Evolutionary conservation across 1,140 invertebrate genomes (phyloP).

Genomic region (Limonius californicus): DNA sequence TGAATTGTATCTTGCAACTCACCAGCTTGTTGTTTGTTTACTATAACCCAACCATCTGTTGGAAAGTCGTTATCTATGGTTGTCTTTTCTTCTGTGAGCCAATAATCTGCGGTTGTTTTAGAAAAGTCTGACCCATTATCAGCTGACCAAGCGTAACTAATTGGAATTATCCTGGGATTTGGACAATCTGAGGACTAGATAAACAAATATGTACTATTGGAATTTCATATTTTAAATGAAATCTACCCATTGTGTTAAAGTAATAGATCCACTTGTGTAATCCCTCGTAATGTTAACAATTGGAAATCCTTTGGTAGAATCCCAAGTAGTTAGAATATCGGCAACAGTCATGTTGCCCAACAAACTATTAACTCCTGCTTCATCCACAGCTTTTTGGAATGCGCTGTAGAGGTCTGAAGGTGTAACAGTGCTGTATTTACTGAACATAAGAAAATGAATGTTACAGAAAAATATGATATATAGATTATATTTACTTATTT

Average conservation of each 20-base stretch:
- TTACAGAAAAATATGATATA: too few relatives aligned
- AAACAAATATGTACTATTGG: too few relatives aligned
- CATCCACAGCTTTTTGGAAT: background rate
- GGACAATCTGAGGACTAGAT: too few relatives aligned
- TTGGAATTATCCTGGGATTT: background rate
- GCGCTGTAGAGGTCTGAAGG: background rate
- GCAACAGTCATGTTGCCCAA: background rate
- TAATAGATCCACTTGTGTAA: conserved; percentile 10
- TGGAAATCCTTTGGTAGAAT: conserved; percentile 7
- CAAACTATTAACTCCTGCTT: background rate
- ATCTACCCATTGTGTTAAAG: background rate
- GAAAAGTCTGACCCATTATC: background rate
- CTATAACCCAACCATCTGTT: conserved; percentile 1
- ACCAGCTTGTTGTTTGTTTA: conserved; percentile 17
- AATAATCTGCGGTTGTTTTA: background rate
- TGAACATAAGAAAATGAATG: too few relatives aligned
- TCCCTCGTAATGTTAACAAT: background rate
- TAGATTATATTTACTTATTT: too few relatives aligned
- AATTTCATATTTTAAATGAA: too few relatives aligned
- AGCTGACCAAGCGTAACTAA: background rate
- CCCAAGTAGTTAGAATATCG: conserved; percentile 16
- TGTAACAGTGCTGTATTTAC: background rate
- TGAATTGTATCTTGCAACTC: too few relatives aligned
- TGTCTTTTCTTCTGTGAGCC: background rate
- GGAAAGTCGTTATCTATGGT: background rate